Percentiles rank a stretch among this genome's conserved stretches.
Evolutionary conservation across 2,888 invertebrate species (phyloP).

Genomic region (Liodrosophila aerea): DNA sequence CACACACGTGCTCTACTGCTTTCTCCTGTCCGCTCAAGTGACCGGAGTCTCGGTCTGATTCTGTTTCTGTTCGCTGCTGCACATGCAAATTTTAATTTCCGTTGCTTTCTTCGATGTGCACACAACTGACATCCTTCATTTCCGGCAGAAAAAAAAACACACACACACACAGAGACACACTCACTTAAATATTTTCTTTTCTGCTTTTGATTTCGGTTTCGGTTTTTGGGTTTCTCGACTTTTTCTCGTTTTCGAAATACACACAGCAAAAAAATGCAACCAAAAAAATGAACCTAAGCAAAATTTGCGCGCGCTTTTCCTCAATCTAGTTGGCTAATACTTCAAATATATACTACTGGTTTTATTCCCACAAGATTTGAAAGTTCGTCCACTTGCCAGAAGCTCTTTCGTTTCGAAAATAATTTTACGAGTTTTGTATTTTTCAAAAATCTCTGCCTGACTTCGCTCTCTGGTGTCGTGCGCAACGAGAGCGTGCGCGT

Average conservation of each 20-base stretch:
- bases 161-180: no score
- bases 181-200: not conserved
- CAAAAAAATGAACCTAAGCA: no score
- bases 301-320: no score
- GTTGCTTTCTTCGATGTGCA: slow-evolving; percentile 71
- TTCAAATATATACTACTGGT: no score
- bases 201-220: slow-evolving; percentile 1
- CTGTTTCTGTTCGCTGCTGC: slow-evolving; percentile 29
- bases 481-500: slow-evolving; percentile 54
- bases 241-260: no score
- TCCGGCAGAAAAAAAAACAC: slow-evolving; percentile 46
- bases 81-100: slow-evolving; percentile 80
- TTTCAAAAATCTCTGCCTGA: slow-evolving; percentile 3
- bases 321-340: no score
- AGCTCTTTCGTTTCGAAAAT: not conserved
- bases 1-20: no score
- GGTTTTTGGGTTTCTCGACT: no score
- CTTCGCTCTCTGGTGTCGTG: not conserved
- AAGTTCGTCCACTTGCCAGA: no score
- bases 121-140: slow-evolving; percentile 74
- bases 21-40: no score
- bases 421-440: not conserved
- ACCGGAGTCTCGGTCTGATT: not conserved
- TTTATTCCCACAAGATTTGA: no score
- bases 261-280: no score